Conservation (phyloP, 2,888 invertebrate species). For the Tribolium freemani region DNA sequence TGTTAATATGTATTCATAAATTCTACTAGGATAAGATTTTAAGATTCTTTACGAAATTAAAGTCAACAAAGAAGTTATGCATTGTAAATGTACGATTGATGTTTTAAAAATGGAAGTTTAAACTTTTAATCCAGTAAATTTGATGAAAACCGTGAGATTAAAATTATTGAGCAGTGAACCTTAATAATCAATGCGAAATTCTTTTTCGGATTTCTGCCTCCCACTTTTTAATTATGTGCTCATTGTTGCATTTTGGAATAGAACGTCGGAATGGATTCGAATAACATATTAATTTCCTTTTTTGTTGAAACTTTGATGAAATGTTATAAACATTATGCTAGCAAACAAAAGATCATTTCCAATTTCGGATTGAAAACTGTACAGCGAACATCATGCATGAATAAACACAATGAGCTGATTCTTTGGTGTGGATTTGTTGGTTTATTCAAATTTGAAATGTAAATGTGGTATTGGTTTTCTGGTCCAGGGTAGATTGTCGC, state of each 20-base stretch:
- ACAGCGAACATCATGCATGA: slow-evolving; percentile 8
- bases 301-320: slow-evolving; percentile 4
- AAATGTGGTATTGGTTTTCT: slow-evolving; percentile 28
- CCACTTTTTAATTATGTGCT: background rate
- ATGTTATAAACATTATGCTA: background rate
- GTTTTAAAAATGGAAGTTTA: background rate
- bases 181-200: background rate
- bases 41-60: background rate
- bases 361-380: slow-evolving; percentile 21
- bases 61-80: background rate
- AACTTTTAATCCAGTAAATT: background rate
- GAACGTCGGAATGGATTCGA: background rate
- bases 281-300: slow-evolving; percentile 6
- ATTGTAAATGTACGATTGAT: background rate
- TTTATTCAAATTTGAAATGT: slow-evolving; percentile 34
- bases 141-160: background rate
- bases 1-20: background rate
- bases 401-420: slow-evolving; percentile 12
- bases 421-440: slow-evolving; percentile 22
- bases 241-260: background rate
- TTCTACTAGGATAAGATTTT: background rate
- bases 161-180: background rate
- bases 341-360: slow-evolving; percentile 14
- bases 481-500: slow-evolving; percentile 11
- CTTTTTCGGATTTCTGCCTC: background rate